Conservation (phyloP, 2,888 invertebrate species). For the Rotaria socialis region DNA sequence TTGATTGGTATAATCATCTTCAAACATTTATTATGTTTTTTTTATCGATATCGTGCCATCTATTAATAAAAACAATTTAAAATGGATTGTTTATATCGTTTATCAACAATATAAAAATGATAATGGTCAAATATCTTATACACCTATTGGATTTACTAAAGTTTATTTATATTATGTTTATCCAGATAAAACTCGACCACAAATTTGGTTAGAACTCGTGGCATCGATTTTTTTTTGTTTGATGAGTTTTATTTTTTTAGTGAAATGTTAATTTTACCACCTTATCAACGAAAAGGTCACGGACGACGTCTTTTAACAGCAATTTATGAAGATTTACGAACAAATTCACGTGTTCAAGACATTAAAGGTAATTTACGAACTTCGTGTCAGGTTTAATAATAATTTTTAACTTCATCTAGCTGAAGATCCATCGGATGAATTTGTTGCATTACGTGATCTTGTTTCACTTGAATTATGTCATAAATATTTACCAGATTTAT, state of each 20-base stretch:
- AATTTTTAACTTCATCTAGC: too few relatives aligned
- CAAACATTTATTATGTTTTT: conserved; percentile 87
- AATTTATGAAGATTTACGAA: conserved; percentile 65
- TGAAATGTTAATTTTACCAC: conserved; percentile 85
- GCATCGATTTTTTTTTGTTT: too few relatives aligned
- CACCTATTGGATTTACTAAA: conserved; percentile 80
- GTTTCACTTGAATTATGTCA: conserved; percentile 65
- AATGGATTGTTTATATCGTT: conserved; percentile 67
- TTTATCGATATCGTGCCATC: conserved; percentile 92
- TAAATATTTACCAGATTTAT: neutral
- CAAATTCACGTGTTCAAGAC: conserved; percentile 65
- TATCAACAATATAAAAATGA: conserved; percentile 49
- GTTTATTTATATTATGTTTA: conserved; percentile 91
- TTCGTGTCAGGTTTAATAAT: too few relatives aligned
- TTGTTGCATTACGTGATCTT: conserved; percentile 81
- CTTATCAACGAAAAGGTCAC: conserved; percentile 76
- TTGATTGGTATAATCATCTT: conserved; percentile 74
- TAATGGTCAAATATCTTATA: conserved; percentile 65
- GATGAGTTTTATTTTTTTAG: too few relatives aligned
- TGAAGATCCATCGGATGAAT: conserved; percentile 87
- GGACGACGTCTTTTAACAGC: conserved; percentile 72
- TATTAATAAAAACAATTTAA: conserved; percentile 83
- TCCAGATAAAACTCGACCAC: conserved; percentile 76
- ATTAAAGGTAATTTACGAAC: too few relatives aligned
- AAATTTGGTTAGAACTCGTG: conserved; percentile 69